Evolutionary conservation across 30 jellyfish, hydroid and myxozoan genomes (phyloP), one percentile per base, ranked within the genome.

Genomic region (Turritopsis dohrnii): DNA sequence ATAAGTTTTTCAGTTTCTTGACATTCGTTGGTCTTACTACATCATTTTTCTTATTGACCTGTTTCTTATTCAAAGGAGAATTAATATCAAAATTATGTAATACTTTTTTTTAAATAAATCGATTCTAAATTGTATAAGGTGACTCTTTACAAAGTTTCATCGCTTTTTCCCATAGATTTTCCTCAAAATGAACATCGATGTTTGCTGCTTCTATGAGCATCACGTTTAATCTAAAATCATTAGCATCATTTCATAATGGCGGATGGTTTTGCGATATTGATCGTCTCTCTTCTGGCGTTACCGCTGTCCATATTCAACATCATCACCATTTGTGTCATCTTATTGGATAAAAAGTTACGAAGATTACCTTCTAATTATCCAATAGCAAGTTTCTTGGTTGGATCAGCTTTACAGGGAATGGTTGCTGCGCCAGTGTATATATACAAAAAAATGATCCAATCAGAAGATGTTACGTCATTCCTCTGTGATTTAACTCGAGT

Each of bases 401-500:
- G 53, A 28, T 80, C 87, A 22, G 81, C 81, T 0, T 16, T 80
- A 53, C 87, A 80, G 65, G 87, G 87, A 24, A 21, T 53, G 23
- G 13, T 26, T 17, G 82, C 87, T 23, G 79, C 77, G 19, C 87
- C 87, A 3, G 21, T 80, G 21, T 80, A 80, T 29, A 53, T 80
- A 21, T 80, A 53, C 77, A 80, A 80, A 52, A 80, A 52, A 52
- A 16, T 80, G 24, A 81, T 29, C 80, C 19, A 80, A 65, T 41
- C 60, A 3, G 53, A 60, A 13, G 65, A 60, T 80, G 81, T 52
- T 20, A 31, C 82, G 26, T 27, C 21, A 16, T 80, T 81, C 83
- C 4, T 80, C 17, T 80, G 87, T 54, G 87, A 80, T 80, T 18
- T 53, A 25, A 31, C 81, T 3, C 87, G 87, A 18, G 52, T 80